Percentiles rank a stretch among this genome's conserved stretches.
Conservation (phyloP, 35 echinoderm and acorn worm species). For the Ophioderma brevispina region DNA sequence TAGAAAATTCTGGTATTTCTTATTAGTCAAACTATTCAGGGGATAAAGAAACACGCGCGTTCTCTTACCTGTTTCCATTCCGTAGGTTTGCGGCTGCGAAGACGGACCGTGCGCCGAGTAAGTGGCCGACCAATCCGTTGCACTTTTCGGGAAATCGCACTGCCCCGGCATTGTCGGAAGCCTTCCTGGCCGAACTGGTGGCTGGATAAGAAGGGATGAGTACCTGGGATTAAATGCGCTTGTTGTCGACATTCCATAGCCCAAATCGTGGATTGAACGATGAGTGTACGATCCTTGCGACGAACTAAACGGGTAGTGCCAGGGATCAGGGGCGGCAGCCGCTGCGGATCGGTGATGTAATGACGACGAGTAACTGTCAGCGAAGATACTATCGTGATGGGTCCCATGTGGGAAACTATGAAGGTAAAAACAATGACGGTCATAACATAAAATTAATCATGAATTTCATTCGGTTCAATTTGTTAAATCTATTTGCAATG, state of each 20-base stretch:
- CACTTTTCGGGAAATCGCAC: slow-evolving; percentile 66
- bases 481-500: too few relatives aligned
- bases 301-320: slow-evolving; percentile 71
- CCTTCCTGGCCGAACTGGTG: slow-evolving; percentile 77
- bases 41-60: background rate
- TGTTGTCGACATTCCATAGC: slow-evolving; percentile 57
- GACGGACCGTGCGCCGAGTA: slow-evolving; percentile 41
- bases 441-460: background rate
- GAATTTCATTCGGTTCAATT: too few relatives aligned
- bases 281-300: slow-evolving; percentile 74
- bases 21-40: background rate
- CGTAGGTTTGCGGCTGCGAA: slow-evolving; percentile 22
- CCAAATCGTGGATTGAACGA: slow-evolving; percentile 72
- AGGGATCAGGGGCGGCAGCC: slow-evolving; percentile 15
- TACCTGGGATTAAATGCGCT: slow-evolving; percentile 93
- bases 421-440: background rate
- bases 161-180: slow-evolving; percentile 78
- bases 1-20: background rate
- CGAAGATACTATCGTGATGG: slow-evolving; percentile 57
- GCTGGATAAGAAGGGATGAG: slow-evolving; percentile 90
- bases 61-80: slow-evolving; percentile 52
- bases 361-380: slow-evolving; percentile 61
- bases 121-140: slow-evolving; percentile 32
- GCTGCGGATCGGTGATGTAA: slow-evolving; percentile 46
- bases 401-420: background rate